phyloP scores from a whole-genome alignment of 1,140 invertebrate species.

The Pachypeltis micranthus region DNA sequence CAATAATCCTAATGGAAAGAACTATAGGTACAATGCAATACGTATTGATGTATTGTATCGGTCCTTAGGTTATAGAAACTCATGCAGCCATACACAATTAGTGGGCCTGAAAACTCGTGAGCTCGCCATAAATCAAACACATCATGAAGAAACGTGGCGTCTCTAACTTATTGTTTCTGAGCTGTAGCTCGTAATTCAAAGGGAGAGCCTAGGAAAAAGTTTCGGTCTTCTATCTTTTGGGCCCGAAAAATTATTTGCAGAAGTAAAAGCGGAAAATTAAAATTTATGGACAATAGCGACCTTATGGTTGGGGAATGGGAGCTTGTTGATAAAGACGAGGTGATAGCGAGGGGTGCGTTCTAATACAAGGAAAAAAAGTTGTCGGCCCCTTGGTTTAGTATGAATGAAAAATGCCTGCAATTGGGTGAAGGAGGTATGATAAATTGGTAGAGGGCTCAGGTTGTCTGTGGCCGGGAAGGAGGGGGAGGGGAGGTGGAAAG shows the following conservation, averaged over 20 bases:
- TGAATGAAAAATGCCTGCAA: slow-evolving; percentile 4
- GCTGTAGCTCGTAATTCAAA: background rate
- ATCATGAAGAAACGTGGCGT: background rate
- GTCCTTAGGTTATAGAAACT: too few relatives aligned
- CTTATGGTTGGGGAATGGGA: too few relatives aligned
- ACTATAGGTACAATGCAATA: too few relatives aligned
- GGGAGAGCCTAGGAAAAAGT: background rate
- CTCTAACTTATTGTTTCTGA: background rate
- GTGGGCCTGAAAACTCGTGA: background rate
- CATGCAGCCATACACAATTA: background rate
- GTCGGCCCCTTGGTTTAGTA: slow-evolving; percentile 2
- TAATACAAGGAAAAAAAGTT: background rate
- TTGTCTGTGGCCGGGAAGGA: too few relatives aligned
- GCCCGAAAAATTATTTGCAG: background rate
- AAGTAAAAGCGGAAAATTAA: slow-evolving; percentile 1
- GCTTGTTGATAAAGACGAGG: too few relatives aligned
- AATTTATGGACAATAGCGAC: background rate
- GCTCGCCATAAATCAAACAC: background rate
- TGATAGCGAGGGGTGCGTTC: background rate
- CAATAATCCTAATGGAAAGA: too few relatives aligned
- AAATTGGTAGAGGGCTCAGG: background rate
- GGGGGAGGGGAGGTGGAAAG: background rate
- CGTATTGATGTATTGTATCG: too few relatives aligned
- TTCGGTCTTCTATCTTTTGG: background rate
- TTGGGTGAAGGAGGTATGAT: slow-evolving; percentile 6